Percentiles rank a stretch among this genome's conserved stretches.
Evolutionary conservation across 2,797 vertebrate species (phyloP).

Genomic region (Hoplostethus mediterraneus): DNA sequence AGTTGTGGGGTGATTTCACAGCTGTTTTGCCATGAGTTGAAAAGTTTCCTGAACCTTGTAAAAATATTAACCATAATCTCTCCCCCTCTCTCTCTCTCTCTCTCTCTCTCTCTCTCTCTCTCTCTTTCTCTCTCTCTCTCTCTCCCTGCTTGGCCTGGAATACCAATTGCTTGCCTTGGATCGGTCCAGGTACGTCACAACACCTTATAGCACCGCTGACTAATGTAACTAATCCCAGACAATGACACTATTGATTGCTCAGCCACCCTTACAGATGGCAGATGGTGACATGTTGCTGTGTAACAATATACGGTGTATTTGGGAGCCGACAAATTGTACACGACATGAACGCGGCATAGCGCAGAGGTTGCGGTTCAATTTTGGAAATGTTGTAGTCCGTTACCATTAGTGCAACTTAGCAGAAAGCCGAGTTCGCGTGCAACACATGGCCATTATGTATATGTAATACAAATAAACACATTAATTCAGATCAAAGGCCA

Average conservation of each 20-base stretch:
- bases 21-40: conserved; percentile 51
- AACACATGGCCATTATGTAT: conserved; percentile 32
- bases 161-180: conserved; percentile 40
- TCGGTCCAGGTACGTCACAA: conserved; percentile 73
- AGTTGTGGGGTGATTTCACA: conserved; percentile 45
- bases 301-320: conserved; percentile 2
- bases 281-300: not conserved
- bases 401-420: conserved; percentile 13
- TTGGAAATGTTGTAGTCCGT: conserved; percentile 18
- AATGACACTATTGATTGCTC: not conserved
- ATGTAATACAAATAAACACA: conserved; percentile 49
- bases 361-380: conserved; percentile 32
- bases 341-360: conserved; percentile 7
- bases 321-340: conserved; percentile 23
- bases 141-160: conserved; percentile 44
- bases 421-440: conserved; percentile 26
- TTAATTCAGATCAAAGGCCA: conserved; percentile 49
- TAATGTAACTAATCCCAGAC: not conserved
- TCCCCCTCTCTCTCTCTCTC: not conserved
- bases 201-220: conserved; percentile 36
- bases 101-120: conserved; percentile 20
- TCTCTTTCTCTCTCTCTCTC: conserved; percentile 25
- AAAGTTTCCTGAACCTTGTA: conserved; percentile 22
- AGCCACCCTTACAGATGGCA: conserved; percentile 3
- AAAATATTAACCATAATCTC: conserved; percentile 54